phyloP scores from a whole-genome alignment of 2,888 invertebrate species.

The Rosalia funebris region DNA sequence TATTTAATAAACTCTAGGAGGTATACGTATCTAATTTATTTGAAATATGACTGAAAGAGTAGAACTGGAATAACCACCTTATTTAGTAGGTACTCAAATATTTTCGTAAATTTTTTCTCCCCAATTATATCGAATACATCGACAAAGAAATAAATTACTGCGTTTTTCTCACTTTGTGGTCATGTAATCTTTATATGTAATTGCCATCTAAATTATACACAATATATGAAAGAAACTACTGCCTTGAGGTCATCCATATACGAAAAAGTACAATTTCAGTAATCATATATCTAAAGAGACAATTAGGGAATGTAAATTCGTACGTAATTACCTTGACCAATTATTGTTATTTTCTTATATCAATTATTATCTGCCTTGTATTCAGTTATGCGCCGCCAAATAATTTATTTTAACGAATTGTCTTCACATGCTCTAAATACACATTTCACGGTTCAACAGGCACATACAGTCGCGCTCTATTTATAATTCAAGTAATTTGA shows the following conservation, averaged over 20 bases:
- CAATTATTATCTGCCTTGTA: constrained; percentile 1
- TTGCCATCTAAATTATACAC: background rate
- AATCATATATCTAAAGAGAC: background rate
- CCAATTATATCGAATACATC: too few species aligned
- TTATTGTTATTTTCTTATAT: constrained; percentile 2
- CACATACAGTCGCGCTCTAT: constrained; percentile 49
- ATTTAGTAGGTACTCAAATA: too few species aligned
- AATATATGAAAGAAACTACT: background rate
- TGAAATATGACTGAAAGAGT: too few species aligned
- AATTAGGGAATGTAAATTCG: background rate
- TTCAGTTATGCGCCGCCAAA: constrained; percentile 25
- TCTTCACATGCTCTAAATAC: constrained; percentile 47
- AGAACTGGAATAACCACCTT: too few species aligned
- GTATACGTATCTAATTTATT: too few species aligned
- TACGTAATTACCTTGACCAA: constrained; percentile 9
- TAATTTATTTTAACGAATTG: constrained; percentile 46
- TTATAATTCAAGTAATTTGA: constrained; percentile 38
- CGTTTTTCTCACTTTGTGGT: too few species aligned
- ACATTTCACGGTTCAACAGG: constrained; percentile 50
- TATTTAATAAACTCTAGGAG: too few species aligned
- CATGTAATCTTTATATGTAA: background rate
- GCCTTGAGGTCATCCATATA: background rate
- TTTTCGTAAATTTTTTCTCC: too few species aligned
- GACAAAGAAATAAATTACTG: too few species aligned
- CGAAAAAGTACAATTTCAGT: background rate